Evolutionary conservation across 2,113 vertebrate species (phyloP).

Genomic region (Speoplatyrhinus poulsoni): DNA sequence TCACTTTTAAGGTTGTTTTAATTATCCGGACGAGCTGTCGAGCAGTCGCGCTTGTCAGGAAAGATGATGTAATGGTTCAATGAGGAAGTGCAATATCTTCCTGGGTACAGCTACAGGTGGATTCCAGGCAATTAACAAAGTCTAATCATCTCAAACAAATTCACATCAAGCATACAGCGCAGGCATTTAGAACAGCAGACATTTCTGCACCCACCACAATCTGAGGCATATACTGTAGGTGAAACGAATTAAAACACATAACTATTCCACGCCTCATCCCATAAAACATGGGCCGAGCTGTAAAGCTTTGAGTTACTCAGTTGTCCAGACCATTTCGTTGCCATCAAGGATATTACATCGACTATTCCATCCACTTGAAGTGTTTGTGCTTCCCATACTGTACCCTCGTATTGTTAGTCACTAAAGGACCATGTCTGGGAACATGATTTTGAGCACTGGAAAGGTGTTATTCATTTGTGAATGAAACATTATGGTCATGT

Average conservation of each 20-base stretch:
- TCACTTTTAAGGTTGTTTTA: conserved; percentile 74
- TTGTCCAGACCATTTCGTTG: conserved; percentile 6
- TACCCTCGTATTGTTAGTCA: neutral
- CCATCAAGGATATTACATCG: conserved; percentile 36
- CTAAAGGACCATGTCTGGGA: neutral
- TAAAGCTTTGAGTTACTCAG: too few species aligned
- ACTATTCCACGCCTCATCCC: neutral
- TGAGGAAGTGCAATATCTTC: conserved; percentile 33
- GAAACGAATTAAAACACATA: conserved; percentile 28
- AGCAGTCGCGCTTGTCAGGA: conserved; percentile 64
- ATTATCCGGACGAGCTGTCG: conserved; percentile 75
- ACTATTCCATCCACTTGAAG: conserved; percentile 13
- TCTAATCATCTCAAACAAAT: conserved; percentile 6
- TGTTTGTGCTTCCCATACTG: neutral
- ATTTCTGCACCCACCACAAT: conserved; percentile 40
- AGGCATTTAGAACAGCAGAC: conserved; percentile 5
- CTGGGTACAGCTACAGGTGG: conserved; percentile 15
- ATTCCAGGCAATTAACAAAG: neutral
- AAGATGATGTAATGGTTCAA: conserved; percentile 68
- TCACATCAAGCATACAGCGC: neutral
- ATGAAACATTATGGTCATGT: conserved; percentile 9
- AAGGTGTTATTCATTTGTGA: conserved; percentile 20
- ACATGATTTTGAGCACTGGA: conserved; percentile 23
- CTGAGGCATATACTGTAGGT: conserved; percentile 25
- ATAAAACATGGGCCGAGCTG: too few species aligned